Conservation (phyloP, 2,888 invertebrate species). For the Ophraella communa region DNA sequence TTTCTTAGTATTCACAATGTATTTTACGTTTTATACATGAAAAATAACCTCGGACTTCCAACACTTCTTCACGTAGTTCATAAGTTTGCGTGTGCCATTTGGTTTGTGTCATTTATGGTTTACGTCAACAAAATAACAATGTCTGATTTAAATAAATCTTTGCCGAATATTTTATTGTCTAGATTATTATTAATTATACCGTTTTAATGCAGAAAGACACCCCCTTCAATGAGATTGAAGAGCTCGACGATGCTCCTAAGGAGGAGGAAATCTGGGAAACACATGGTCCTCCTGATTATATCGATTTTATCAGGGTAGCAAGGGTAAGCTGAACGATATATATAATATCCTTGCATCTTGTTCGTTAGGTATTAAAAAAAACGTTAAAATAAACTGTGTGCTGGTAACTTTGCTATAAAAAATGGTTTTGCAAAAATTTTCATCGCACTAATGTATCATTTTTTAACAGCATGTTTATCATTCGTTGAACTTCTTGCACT, state of each 20-base stretch:
- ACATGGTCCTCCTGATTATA: conserved; percentile 64
- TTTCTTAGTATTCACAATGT: too few relatives aligned
- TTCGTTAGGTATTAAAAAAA: too few relatives aligned
- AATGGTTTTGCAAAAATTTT: background rate
- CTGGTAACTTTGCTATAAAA: background rate
- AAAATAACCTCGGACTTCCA: too few relatives aligned
- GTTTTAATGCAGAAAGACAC: conserved; percentile 77
- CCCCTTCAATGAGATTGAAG: conserved; percentile 62
- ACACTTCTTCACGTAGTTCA: too few relatives aligned
- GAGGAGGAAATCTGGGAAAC: conserved; percentile 69
- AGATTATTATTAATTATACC: background rate
- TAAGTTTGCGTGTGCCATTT: too few relatives aligned
- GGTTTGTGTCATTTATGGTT: too few relatives aligned
- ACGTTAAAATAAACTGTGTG: background rate
- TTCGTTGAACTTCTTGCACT: too few relatives aligned
- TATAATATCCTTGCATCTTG: background rate
- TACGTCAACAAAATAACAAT: too few relatives aligned
- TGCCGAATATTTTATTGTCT: background rate
- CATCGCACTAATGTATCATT: background rate
- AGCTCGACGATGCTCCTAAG: conserved; percentile 62
- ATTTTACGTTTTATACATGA: too few relatives aligned
- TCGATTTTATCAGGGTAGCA: conserved; percentile 65
- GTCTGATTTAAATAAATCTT: too few relatives aligned
- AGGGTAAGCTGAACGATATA: conserved; percentile 61
- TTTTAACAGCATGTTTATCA: background rate